These are phyloP conservation scores for Heteractis magnifica DNA, from an alignment of 92 coral and sea anemone genomes.

Conservation along the genomic window DNA sequence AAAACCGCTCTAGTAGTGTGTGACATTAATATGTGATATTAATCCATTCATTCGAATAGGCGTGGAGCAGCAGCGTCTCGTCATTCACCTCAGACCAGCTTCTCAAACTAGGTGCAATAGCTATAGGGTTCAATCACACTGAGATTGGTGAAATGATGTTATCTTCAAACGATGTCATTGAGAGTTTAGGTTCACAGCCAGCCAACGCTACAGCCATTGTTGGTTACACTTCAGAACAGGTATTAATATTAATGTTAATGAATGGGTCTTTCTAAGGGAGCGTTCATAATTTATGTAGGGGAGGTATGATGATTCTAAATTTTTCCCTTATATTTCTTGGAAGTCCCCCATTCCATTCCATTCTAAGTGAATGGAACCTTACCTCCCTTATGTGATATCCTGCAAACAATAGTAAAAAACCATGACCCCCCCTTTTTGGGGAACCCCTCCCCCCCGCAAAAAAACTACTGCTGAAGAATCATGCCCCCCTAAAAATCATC, in stretches of 20 bases:
- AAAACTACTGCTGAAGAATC: no score
- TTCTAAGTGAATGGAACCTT: no score
- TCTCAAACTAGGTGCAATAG: constrained; percentile 59
- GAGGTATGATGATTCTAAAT: not conserved
- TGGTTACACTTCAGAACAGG: constrained; percentile 60
- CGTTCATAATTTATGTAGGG: not conserved
- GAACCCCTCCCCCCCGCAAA: no score
- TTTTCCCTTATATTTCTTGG: no score
- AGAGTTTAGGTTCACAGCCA: constrained; percentile 64
- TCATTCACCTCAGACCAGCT: constrained; percentile 66
- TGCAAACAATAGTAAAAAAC: no score
- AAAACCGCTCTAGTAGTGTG: not conserved
- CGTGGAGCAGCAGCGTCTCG: constrained; percentile 50
- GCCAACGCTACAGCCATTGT: constrained; percentile 6
- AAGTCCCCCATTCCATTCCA: no score
- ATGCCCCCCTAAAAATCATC: no score
- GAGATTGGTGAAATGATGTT: constrained; percentile 56
- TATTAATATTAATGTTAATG: not conserved
- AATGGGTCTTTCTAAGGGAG: no score
- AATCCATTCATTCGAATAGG: constrained; percentile 21
- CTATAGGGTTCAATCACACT: constrained; percentile 57
- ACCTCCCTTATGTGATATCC: no score
- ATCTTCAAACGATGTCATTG: constrained; percentile 62
- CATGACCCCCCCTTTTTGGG: no score
- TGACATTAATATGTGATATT: not conserved